Base-by-base conservation (phyloP, 2,888 invertebrate species). In the Monochamus alternatus region DNA sequence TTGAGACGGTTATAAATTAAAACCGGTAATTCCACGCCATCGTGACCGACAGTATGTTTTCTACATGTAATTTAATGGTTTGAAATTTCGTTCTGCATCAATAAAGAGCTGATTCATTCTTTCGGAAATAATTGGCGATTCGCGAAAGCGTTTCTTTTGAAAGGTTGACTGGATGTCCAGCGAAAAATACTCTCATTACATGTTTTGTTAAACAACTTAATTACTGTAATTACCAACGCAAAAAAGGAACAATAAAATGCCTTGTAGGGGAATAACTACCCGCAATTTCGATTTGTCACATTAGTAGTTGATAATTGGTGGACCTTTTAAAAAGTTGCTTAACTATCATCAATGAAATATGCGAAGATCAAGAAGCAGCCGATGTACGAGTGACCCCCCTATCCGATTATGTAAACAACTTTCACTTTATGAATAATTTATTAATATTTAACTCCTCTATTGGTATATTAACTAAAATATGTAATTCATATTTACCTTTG, bases 81-180 rank as follows among this genome's bases (percentile, higher is more conserved):
- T 74, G 43, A 76, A 66, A 77, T 62, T 74, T 65, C 62, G 76
- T 78, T 77, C 78, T 71, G 78, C 78, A 75, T 78, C 78, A 75
- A 43, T 73, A 77, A 78, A 44, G 63, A 75, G 73, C 68, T 67
- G 68, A 77, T 74, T 78, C 76, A 76, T 75, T 74, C 62, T 68
- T 69, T 47, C 58, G 62, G 73, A 74, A 76, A 78, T 78, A 76
- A 78, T 78, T 78, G 78, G 74, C 76, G 58, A 72, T 65, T n/a
- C 52, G 68, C 75, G 69, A 73, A 65, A 47, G 47, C 47, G 47
- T 47, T 47, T 47, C 47, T 47, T 47, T 12, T 47, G 47, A 47
- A 47, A 47, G 9, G 47, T 47, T 12, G 47, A 47, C 47, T 47
- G 47, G 47, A 47, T 47, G 47, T 47, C 47, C 47, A 12, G 47